Percentiles rank a stretch among this genome's conserved stretches.
These are phyloP conservation scores for Coleophora deauratella DNA, from an alignment of 2,888 invertebrate genomes.

Conservation along the genomic window DNA sequence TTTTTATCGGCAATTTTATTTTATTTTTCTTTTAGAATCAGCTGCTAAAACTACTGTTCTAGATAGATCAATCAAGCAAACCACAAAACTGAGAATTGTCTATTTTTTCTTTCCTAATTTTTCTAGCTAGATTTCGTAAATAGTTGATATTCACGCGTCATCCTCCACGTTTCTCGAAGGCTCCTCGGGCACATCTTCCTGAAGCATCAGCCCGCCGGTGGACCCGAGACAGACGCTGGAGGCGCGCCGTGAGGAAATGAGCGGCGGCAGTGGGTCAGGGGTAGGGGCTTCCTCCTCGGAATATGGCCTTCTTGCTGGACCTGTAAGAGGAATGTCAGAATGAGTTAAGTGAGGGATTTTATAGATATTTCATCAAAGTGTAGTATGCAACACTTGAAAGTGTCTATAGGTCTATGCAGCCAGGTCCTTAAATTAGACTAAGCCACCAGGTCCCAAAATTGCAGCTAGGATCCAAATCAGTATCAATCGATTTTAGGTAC, in stretches of 20 bases:
- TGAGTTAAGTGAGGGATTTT: neutral
- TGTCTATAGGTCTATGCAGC: neutral
- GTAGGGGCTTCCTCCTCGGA: conserved; percentile 4
- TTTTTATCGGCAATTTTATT: too few species aligned
- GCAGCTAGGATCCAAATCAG: neutral
- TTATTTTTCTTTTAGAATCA: too few species aligned
- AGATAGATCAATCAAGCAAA: neutral
- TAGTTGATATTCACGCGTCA: conserved; percentile 27
- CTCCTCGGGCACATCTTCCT: conserved; percentile 22
- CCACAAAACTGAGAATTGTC: neutral
- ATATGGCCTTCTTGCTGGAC: neutral
- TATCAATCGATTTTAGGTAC: neutral
- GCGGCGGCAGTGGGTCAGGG: conserved; percentile 2
- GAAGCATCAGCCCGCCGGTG: conserved; percentile 45
- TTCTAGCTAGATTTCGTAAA: neutral
- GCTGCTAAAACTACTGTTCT: neutral
- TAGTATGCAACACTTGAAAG: neutral
- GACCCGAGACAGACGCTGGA: conserved; percentile 47
- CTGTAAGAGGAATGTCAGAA: neutral
- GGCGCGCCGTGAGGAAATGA: conserved; percentile 30
- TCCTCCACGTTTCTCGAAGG: conserved; percentile 21
- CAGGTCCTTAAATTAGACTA: neutral
- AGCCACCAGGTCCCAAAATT: neutral
- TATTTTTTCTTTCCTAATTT: too few species aligned
- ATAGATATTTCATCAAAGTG: neutral